A percentile compares a stretch with the other conserved stretches of the same genome.
These are phyloP conservation scores for Muscicapa striata DNA, from an alignment of 2,797 vertebrate species.

Conservation along the genomic window DNA sequence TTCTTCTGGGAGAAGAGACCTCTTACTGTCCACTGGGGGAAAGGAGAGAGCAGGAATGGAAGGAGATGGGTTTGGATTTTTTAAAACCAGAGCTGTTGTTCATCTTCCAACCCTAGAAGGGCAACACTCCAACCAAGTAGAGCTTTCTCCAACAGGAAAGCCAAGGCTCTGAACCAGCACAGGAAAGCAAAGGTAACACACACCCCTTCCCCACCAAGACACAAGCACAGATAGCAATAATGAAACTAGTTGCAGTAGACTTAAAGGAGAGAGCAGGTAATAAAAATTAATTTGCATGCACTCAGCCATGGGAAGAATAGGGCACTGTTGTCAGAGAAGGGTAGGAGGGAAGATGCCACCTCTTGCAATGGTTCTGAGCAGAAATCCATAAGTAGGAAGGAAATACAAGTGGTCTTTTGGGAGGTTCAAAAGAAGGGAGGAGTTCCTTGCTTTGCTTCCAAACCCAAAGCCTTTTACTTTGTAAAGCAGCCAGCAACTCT, in stretches of 20 bases:
- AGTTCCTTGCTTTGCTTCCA: neutral
- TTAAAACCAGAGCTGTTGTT: neutral
- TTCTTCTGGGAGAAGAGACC: neutral
- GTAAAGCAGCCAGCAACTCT: neutral
- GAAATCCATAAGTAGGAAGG: neutral
- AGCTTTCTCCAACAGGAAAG: neutral
- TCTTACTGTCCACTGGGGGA: neutral
- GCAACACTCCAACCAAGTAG: neutral
- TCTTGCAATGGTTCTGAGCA: neutral
- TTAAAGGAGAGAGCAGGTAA: neutral
- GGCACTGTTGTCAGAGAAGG: neutral
- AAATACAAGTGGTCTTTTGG: neutral
- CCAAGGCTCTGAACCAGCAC: neutral
- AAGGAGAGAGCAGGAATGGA: neutral
- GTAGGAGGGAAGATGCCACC: neutral
- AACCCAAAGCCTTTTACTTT: neutral
- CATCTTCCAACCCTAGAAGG: neutral
- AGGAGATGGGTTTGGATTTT: neutral
- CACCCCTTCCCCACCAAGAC: neutral
- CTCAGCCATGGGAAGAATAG: accelerated
- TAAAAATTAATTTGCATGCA: neutral
- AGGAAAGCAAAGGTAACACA: neutral
- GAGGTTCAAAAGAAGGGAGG: neutral
- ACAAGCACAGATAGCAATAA: neutral
- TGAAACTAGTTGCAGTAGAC: neutral